These are phyloP conservation scores for Actenoides hombroni DNA, from an alignment of 2,113 vertebrate species.

Conservation along the genomic window DNA sequence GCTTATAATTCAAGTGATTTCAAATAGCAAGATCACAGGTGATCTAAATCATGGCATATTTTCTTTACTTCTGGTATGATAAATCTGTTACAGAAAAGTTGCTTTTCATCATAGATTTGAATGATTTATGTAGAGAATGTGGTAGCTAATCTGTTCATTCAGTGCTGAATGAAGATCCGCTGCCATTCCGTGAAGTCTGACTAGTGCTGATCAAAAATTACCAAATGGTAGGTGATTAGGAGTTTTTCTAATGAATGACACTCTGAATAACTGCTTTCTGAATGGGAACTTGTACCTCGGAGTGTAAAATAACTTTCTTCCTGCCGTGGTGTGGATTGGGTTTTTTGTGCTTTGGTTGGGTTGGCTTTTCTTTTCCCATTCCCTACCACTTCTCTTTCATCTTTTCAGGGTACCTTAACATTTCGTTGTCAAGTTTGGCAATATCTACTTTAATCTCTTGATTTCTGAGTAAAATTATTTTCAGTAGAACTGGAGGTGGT, in stretches of 20 bases:
- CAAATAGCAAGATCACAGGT: background rate
- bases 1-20: background rate
- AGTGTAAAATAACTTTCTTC: background rate
- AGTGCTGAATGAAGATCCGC: background rate
- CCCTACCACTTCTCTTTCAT: accelerated
- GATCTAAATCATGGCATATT: background rate
- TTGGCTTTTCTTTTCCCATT: background rate
- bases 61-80: background rate
- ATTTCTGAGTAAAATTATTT: background rate
- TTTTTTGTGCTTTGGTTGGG: background rate
- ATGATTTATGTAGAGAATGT: background rate
- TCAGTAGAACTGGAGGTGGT: background rate
- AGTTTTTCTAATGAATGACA: background rate
- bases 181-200: background rate
- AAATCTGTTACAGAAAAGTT: background rate
- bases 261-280: background rate
- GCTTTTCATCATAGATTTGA: background rate
- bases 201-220: background rate
- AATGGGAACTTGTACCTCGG: background rate
- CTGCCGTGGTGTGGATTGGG: no score
- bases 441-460: background rate
- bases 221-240: background rate
- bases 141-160: background rate
- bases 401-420: background rate
- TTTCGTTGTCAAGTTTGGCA: background rate